Base-by-base conservation (phyloP, 1,140 invertebrate genomes). In the Drosophila leontia region DNA sequence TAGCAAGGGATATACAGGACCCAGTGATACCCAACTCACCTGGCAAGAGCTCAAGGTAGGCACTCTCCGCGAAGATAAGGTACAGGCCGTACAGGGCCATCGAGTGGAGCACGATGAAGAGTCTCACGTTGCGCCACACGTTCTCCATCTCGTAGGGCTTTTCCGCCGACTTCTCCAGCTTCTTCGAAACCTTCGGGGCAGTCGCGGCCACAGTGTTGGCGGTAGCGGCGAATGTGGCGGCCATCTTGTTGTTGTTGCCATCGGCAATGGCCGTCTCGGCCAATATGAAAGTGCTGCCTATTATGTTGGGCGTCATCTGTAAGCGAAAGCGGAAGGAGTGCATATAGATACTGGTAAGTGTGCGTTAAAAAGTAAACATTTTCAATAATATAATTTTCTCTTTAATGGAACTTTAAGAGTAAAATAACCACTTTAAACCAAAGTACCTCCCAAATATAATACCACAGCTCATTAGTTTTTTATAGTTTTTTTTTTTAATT, bases 111-210 rank as follows among this genome's bases (percentile, higher is more conserved):
- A 94, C 92, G 3, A 93, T 79, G 84, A 97, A 96, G 1, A 96
- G 84, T 1, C 95, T 78, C 2, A 97, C 94, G 93, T 97, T 97
- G 84, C 94, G 94, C 96, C 96, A 97, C 0, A 97, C 96, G 59
- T 97, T 95, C 71, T 95, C 61, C 50, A 80, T 51, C 70, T 92
- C 74, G 42, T 75, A 92, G 23, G 90, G 81, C 47, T 85, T 77
- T 2, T 41, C 50, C 13, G 51, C 76, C n/a, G 70, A 19, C 37
- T 59, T 55, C 44, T 65, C 55, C 29, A 29, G 9, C 50, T 70
- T 69, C 47, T 82, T 88, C 8, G 63, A 47, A 1, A 62, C 48
- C 48, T 60, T 72, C 6, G 42, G 53, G 19, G 35, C 23, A 3
- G 69, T 44, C 15, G 64, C 17, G 50, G 67, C 32, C 47, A 75